Evolutionary conservation across 2,888 invertebrate species (phyloP).

Genomic region (Rhagium mordax): DNA sequence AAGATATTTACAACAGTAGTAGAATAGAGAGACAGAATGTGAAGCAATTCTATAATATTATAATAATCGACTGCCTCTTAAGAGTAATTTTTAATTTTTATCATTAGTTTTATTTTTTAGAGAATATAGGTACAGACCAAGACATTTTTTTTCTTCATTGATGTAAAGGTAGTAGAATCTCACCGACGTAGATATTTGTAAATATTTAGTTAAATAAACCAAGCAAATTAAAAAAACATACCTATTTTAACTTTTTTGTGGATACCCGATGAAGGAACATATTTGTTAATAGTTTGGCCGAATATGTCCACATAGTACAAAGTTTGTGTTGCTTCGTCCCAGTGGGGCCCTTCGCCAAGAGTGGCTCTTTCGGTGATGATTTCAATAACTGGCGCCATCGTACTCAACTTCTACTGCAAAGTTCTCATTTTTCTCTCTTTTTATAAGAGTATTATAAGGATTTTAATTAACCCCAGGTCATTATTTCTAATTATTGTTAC

Average conservation of each 20-base stretch:
- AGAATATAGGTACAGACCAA: too few species aligned
- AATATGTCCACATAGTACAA: conserved; percentile 79
- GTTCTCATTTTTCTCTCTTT: background rate
- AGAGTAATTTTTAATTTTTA: too few species aligned
- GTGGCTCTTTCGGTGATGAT: conserved; percentile 71
- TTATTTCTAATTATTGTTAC: conserved; percentile 10
- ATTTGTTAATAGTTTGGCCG: conserved; percentile 58
- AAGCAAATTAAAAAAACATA: conserved; percentile 60
- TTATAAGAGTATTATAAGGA: conserved; percentile 10
- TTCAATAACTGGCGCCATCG: conserved; percentile 70
- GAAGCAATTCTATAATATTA: too few species aligned
- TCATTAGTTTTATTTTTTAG: too few species aligned
- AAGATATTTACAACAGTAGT: too few species aligned
- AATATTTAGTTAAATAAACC: too few species aligned
- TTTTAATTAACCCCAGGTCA: conserved; percentile 29
- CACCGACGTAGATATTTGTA: too few species aligned
- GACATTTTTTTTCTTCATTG: too few species aligned
- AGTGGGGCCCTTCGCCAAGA: conserved; percentile 82
- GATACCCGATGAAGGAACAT: conserved; percentile 54
- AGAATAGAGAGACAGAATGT: too few species aligned
- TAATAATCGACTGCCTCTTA: too few species aligned
- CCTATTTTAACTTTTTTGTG: conserved; percentile 69
- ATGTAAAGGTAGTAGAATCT: too few species aligned
- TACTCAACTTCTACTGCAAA: background rate
- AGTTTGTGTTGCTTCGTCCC: conserved; percentile 75